phyloP scores from a whole-genome alignment of 1,140 invertebrate genomes.

The Ostrea denselamellosa region DNA sequence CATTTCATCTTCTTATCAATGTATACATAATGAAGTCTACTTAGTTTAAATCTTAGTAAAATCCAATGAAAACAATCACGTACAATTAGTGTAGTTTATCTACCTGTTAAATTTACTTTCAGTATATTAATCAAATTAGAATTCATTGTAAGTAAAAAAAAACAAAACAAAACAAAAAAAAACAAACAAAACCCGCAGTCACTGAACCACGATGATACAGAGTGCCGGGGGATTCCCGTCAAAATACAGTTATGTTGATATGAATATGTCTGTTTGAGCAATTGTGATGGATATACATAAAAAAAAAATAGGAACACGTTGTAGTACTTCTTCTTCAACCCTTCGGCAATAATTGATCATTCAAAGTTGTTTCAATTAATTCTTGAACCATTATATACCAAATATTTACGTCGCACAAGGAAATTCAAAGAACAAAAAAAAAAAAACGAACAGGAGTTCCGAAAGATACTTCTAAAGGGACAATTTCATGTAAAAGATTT shows the following conservation, averaged over 20 bases:
- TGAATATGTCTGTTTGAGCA: background rate
- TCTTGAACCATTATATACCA: background rate
- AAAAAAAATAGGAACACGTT: background rate
- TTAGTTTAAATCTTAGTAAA: background rate
- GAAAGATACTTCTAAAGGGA: background rate
- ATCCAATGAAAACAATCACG: background rate
- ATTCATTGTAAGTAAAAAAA: background rate
- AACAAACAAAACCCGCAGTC: background rate
- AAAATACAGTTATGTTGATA: background rate
- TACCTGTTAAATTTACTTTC: background rate
- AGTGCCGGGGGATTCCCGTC: background rate
- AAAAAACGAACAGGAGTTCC: background rate
- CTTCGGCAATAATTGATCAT: background rate
- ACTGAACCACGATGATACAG: background rate
- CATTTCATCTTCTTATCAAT: background rate
- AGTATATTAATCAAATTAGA: background rate
- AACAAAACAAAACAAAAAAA: no score
- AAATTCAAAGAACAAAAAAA: no score
- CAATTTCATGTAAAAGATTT: background rate
- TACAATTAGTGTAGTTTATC: background rate
- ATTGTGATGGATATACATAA: constrained; percentile 1
- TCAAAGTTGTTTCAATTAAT: background rate
- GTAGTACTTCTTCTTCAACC: background rate
- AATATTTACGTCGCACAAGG: background rate
- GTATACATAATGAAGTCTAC: background rate